phyloP scores from a whole-genome alignment of 2,797 vertebrate genomes.

The Accipiter badius region DNA sequence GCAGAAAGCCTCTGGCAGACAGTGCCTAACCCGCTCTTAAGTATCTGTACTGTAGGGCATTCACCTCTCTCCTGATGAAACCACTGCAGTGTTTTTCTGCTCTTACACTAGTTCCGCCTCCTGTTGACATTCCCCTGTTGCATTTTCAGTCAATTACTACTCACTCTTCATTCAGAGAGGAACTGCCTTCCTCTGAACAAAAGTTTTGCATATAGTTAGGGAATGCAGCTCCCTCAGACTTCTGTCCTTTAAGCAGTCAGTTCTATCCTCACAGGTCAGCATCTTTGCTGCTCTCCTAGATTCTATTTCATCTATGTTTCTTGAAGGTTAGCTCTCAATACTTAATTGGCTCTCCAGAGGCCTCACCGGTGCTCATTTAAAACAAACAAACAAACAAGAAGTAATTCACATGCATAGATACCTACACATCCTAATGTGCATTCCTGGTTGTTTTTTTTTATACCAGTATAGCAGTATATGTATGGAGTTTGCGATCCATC shows the following conservation, averaged over 20 bases:
- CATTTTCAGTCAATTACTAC: not conserved
- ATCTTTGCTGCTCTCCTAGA: not conserved
- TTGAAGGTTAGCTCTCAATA: not conserved
- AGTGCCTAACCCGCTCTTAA: not conserved
- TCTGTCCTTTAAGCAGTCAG: not conserved
- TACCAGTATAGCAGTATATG: rapidly evolving
- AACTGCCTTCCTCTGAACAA: not conserved
- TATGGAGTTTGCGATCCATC: not conserved
- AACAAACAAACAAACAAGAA: not conserved
- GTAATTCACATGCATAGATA: not conserved
- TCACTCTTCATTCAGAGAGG: not conserved
- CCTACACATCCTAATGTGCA: not conserved
- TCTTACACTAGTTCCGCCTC: not conserved
- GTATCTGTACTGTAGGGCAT: not conserved
- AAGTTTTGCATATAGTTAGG: not conserved
- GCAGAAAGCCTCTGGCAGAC: not conserved
- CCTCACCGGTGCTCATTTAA: not conserved
- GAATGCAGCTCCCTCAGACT: not conserved
- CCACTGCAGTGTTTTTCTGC: not conserved
- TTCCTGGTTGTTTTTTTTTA: not conserved
- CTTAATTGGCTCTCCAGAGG: not conserved
- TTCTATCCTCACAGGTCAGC: not conserved
- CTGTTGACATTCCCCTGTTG: not conserved
- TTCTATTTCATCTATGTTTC: not conserved
- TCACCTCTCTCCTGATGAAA: not conserved